Base-by-base conservation (phyloP, 2,888 invertebrate genomes). In the Nephrotoma flavescens region DNA sequence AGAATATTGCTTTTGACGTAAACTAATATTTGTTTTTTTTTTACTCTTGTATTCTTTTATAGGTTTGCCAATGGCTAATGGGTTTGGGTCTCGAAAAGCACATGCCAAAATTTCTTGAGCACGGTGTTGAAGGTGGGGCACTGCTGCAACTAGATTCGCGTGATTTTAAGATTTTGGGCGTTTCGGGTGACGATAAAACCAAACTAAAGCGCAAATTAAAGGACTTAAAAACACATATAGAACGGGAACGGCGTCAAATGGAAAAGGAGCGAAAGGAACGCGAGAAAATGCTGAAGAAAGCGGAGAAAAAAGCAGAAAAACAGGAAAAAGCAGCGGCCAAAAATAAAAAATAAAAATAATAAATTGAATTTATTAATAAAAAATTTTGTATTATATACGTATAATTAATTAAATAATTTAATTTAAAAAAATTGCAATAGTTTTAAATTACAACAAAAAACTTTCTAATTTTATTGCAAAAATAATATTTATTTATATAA, bases 61-160 rank as follows among this genome's bases (percentile, higher is more conserved):
- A 98, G 96, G 98, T 98, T 86, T 97, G 97, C 92, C 97, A 98
- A 91, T 98, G 98, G 98, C 93, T 98, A 88, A 92, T 94, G 89
- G 94, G 94, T 41, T 94, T 97, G 88, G 96, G 97, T 57, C 92
- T 98, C 90, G 97, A 98, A 91, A 95, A 96, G 87, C 96, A 97
- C 92, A 95, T 96, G 89, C 94, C 96, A 86, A 96, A 96, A 89
- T 97, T 98, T 91, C 94, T 96, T 86, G 96, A 97, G 89, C 95
- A 97, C 89, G 96, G 96, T 90, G 96, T 99, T 86, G 97, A 96
- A 91, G 99, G 99, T 31, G 92, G 92, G 42, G 95, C 96, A 86
- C 93, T 99, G 87, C 92, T 99, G 85, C 95, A 96, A 88, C 93
- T 99, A 87, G 98, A 98, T 90, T 97, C 98, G 0, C 95, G 96